Base-by-base conservation (phyloP, 2,888 invertebrate species). In the Cataglyphis rosenhaueri region DNA sequence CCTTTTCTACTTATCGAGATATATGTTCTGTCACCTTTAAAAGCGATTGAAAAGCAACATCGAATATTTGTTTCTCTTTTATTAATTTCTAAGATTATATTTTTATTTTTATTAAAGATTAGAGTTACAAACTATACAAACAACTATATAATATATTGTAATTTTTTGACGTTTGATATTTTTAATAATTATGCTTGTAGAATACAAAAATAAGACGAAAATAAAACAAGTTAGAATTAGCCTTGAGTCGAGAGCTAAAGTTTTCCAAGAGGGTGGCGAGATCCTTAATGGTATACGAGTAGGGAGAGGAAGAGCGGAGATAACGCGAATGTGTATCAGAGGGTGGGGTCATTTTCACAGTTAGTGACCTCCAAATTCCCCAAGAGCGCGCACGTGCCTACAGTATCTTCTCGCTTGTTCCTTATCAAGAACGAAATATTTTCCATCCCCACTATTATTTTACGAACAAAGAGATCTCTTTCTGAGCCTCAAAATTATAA, bases 331-430 rank as follows among this genome's bases (percentile, higher is more conserved):
- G 71, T 74, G 73, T 81, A 85, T 57, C 61, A 68, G 41, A 41
- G 66, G 52, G 41, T 57, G 76, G 57, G 70, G 73, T 87, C 88
- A 83, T 88, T 89, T 81, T 87, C 85, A 65, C 83, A 78, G 76
- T 66, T 84, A 83, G 74, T 64, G 90, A 91, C 91, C 91, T 91
- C 91, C 83, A 90, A 85, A 91, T 88, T 88, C 85, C 86, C 87
- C 88, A 90, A 89, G 89, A 91, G 79, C 91, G 89, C 88, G 90
- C 91, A 91, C 91, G 91, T 91, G 91, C 74, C 87, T 82, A 70
- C 81, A 48, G 64, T 64, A 41, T 55, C 64, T 85, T 41, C 74
- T 70, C 82, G 76, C 65, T 70, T 74, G 82, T 82, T 81, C 83
- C 70, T 82, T 62, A 74, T 71, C 89, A 88, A 88, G 89, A 89